Base-by-base conservation (phyloP, 2,888 invertebrate genomes). In the Ectemnius continuus region DNA sequence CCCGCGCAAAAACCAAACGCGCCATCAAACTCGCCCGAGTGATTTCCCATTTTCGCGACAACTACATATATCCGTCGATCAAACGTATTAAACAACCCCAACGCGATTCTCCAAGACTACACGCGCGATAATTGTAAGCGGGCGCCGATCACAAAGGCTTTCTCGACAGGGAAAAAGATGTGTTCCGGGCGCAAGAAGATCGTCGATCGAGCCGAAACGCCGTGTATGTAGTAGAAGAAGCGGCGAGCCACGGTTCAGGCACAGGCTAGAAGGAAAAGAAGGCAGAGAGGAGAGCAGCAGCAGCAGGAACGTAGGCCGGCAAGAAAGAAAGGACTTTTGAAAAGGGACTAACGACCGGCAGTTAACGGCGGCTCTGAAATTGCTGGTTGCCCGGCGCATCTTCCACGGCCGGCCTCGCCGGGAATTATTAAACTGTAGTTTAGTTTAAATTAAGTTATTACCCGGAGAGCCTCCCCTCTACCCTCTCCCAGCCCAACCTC, bases 401-500 rank as follows among this genome's bases (percentile, higher is more conserved):
- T 85, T 87, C 87, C 83, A 84, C 89, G 85, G 87, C 86, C 88
- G 84, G 87, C 86, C 84, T 85, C 87, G 84, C 84, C 74, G 86
- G 88, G 91, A 91, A 91, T 91, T 91, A 91, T 91, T 91, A 91
- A 91, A 91, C 91, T 91, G 91, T 91, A 91, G 91, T 91, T 91
- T 91, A 91, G 91, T 91, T 90, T 91, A 91, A 91, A 91, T 91
- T 91, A 91, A 91, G 91, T 91, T 91, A 91, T 91, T 91, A 91
- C 90, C 88, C 88, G 82, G 83, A 85, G 88, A 36, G 36, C 8
- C 36, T 11, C 36, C 86, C 85, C 82, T 65, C 86, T n/a, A n/a
- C n/a, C n/a, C n/a, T n/a, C n/a, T n/a, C n/a, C n/a, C n/a, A n/a
- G n/a, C n/a, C n/a, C n/a, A n/a, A n/a, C n/a, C n/a, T n/a, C 82